Percentiles rank a stretch among this genome's conserved stretches.
Evolutionary conservation across 2,113 vertebrate species (phyloP).

Genomic region (Microcebus ravelobensis): DNA sequence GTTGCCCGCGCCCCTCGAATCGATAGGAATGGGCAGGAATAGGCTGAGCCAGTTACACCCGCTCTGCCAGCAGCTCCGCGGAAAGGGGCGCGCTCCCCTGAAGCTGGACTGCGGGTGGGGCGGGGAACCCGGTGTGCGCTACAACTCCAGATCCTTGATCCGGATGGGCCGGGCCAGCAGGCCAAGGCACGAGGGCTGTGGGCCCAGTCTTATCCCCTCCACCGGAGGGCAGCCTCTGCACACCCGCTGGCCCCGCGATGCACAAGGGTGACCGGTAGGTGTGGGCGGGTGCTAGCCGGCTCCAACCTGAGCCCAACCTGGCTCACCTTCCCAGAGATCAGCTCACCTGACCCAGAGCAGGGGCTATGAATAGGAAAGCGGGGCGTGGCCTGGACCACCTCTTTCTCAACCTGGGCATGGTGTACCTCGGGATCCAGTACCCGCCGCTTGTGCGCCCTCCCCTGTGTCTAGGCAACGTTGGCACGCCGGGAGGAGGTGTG

Average conservation of each 20-base stretch:
- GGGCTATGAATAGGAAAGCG: constrained; percentile 95
- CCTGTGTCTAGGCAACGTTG: constrained; percentile 38
- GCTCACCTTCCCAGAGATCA: constrained; percentile 73
- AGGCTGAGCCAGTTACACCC: too few relatives aligned
- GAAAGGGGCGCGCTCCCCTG: too few relatives aligned
- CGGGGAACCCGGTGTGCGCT: too few relatives aligned
- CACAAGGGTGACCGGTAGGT: background rate
- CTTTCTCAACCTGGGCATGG: constrained; percentile 94
- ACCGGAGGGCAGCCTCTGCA: background rate
- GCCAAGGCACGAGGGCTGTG: background rate
- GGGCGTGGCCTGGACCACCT: constrained; percentile 95
- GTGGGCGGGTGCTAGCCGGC: accelerated
- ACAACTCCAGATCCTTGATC: too few relatives aligned
- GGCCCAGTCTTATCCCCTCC: background rate
- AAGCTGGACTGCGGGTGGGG: too few relatives aligned
- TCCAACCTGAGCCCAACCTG: background rate
- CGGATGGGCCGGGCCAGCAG: too few relatives aligned
- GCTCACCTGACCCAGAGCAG: constrained; percentile 73
- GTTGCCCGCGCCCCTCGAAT: too few relatives aligned
- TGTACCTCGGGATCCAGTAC: constrained; percentile 96
- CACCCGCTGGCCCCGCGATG: background rate
- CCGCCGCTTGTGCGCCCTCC: constrained; percentile 67
- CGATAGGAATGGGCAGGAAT: too few relatives aligned
- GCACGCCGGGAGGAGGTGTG: background rate
- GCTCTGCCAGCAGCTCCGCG: too few relatives aligned